Evolutionary conservation across 1,140 invertebrate species (phyloP).

Genomic region (Bilobella aurantiaca): DNA sequence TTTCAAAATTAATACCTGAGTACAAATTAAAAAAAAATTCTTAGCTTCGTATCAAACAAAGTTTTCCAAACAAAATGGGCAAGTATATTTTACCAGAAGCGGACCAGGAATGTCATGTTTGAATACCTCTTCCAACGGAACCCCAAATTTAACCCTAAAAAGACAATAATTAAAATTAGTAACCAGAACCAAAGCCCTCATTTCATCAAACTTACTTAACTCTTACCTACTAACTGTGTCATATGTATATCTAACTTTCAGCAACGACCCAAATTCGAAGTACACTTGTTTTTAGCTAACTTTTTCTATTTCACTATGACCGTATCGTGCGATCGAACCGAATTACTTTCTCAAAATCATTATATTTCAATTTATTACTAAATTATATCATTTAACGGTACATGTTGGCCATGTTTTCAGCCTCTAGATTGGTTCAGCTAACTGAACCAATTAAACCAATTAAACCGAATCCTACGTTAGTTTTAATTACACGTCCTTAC

Average conservation of each 20-base stretch:
- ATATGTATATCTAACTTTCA: too few species aligned
- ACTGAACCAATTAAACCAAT: too few species aligned
- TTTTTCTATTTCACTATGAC: too few species aligned
- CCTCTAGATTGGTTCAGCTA: too few species aligned
- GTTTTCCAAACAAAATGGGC: background rate
- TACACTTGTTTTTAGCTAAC: too few species aligned
- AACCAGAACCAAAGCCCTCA: background rate
- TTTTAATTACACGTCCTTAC: background rate
- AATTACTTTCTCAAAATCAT: too few species aligned
- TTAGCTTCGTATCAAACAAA: background rate
- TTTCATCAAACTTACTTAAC: background rate
- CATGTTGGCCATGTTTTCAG: too few species aligned
- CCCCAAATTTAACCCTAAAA: conserved; percentile 77
- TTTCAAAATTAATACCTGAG: conserved; percentile 76
- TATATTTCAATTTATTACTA: too few species aligned
- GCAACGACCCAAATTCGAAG: too few species aligned
- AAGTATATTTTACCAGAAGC: conserved; percentile 56
- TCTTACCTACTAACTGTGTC: background rate
- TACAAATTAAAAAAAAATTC: background rate
- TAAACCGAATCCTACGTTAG: background rate
- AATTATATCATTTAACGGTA: too few species aligned
- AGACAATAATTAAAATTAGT: background rate
- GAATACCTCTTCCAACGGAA: conserved; percentile 76
- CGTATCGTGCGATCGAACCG: too few species aligned
- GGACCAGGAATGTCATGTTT: conserved; percentile 86